Evolutionary conservation across 2,797 vertebrate genomes (phyloP).

Genomic region (Megaceryle alcyon): DNA sequence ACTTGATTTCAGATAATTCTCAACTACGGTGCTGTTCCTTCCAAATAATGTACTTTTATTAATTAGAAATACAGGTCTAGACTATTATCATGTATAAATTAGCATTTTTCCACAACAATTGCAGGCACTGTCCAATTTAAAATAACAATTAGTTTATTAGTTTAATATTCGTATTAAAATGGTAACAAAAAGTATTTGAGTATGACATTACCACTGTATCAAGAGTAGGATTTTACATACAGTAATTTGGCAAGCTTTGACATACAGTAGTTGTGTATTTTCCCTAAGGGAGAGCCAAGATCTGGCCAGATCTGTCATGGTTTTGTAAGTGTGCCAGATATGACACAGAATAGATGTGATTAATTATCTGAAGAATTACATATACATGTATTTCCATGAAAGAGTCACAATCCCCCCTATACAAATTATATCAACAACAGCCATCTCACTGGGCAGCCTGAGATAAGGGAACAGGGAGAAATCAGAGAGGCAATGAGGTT

Average conservation of each 20-base stretch:
- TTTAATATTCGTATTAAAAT: neutral
- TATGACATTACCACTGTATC: slow-evolving; percentile 2
- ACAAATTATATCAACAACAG: neutral
- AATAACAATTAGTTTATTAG: neutral
- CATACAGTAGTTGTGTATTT: slow-evolving; percentile 61
- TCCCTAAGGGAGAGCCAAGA: slow-evolving; percentile 64
- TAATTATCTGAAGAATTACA: slow-evolving; percentile 51
- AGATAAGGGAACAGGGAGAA: neutral
- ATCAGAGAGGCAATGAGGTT: neutral
- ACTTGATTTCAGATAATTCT: neutral
- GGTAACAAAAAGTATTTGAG: neutral
- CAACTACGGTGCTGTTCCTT: neutral
- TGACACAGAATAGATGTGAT: slow-evolving; percentile 37
- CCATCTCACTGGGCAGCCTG: neutral
- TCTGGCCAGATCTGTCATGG: slow-evolving; percentile 44
- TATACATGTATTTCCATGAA: neutral
- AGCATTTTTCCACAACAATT: neutral
- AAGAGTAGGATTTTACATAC: slow-evolving; percentile 12
- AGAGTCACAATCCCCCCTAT: neutral
- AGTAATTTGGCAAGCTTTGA: slow-evolving; percentile 53
- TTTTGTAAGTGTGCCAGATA: slow-evolving; percentile 51
- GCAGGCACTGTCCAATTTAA: neutral
- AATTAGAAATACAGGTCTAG: neutral
- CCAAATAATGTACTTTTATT: neutral
- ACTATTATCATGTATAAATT: neutral